Evolutionary conservation across 2,888 invertebrate genomes (phyloP), one percentile per base, ranked within the genome.

Genomic region (Pseudeuparius sepicola): DNA sequence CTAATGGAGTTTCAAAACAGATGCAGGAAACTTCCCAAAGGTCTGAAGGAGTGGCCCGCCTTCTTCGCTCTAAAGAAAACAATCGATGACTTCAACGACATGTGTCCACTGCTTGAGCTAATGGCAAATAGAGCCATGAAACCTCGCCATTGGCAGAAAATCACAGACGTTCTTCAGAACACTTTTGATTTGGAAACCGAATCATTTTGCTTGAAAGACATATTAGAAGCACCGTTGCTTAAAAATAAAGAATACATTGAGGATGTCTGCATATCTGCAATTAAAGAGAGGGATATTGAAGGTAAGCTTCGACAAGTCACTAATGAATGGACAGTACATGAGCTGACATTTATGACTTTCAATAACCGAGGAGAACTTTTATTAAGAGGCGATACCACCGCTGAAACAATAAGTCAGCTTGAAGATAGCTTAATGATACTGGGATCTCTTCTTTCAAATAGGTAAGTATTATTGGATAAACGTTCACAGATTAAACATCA

Each of bases 41-140:
- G 72, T 2, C 60, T 84, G 1, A 81, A 85, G 54, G 93, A 94
- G 59, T 94, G 93, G 93, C 92, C 90, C 3, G 94, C 94, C 0
- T 94, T 92, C 66, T 86, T 85, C 57, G 90, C 92, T 1, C 68
- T 94, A 18, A 92, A 93, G 58, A 87, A 90, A 56, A 93, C 90
- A 0, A 90, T 94, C 42, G 93, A 94, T 52, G 93, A 93, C 56
- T 94, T 94, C 62, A 93, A 92, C 58, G 93, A 94, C 57, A 90
- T 92, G 84, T 93, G 92, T 54, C 93, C 93, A 0, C 65, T 94
- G 14, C 66, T 94, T 42, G 93, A 94, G 57, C 64, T 94, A 45
- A 94, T 94, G 93, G 86, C 87, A 1, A 93, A 94, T 61, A 89
- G 88, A 59, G 92, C 93, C 0, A 94, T 94, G 93, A 93, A 94